These are phyloP conservation scores for Rhipidura dahli DNA, from an alignment of 2,113 vertebrate genomes.

Conservation along the genomic window DNA sequence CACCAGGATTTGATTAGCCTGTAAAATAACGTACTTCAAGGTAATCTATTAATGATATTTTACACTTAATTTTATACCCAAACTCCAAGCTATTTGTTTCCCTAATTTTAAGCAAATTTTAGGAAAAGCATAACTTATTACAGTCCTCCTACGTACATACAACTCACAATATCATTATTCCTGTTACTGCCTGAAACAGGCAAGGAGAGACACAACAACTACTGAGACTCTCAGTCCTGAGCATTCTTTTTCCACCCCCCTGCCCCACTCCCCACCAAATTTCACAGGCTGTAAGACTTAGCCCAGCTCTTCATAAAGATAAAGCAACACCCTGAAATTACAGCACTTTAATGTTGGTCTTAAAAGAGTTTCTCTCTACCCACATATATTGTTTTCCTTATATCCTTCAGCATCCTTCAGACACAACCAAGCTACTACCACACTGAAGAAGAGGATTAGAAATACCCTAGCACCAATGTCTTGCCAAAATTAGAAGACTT, in stretches of 20 bases:
- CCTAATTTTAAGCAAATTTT: not conserved
- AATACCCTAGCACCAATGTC: not conserved
- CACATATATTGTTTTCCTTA: not conserved
- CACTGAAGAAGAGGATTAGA: not conserved
- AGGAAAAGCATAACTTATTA: not conserved
- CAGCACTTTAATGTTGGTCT: not conserved
- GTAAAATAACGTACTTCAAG: not conserved
- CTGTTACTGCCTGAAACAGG: not conserved
- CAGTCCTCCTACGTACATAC: not conserved
- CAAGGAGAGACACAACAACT: not conserved
- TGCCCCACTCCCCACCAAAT: fast-evolving
- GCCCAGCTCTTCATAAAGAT: not conserved
- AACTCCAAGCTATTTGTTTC: not conserved
- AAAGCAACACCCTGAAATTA: not conserved
- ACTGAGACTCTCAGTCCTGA: not conserved
- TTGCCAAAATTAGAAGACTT: not conserved
- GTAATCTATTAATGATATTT: not conserved
- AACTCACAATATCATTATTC: not conserved
- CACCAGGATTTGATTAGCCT: not conserved
- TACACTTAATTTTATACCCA: not conserved
- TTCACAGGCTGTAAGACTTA: not conserved
- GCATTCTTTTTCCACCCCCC: not conserved
- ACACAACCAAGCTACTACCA: not conserved
- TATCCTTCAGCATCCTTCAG: not conserved
- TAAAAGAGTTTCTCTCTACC: not conserved